phyloP scores from a whole-genome alignment of 1,140 invertebrate genomes.

The Dendrolimus punctatus region DNA sequence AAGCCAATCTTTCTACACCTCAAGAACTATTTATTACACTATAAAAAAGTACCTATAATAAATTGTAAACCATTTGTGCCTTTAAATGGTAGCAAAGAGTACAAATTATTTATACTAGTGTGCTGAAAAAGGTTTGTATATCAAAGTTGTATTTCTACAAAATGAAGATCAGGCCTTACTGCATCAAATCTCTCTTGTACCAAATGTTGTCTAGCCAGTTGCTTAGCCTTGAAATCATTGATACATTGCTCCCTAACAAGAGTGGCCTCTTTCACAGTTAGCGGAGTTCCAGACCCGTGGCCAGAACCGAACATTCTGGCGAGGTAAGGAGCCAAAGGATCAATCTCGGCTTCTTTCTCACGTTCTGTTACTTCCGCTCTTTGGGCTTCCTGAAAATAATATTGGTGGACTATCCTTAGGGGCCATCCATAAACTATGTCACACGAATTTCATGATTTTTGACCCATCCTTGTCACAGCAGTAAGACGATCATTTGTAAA shows the following conservation, averaged over 20 bases:
- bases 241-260: conserved; percentile 59
- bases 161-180: conserved; percentile 24
- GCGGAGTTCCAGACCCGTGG: conserved; percentile 27
- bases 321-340: conserved; percentile 63
- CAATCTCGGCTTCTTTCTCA: conserved; percentile 62
- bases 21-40: too few relatives aligned
- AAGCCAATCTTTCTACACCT: too few relatives aligned
- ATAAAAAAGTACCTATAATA: too few relatives aligned
- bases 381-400: conserved; percentile 34
- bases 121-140: too few relatives aligned
- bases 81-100: neutral
- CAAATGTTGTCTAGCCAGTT: conserved; percentile 50
- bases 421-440: too few relatives aligned
- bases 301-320: conserved; percentile 54
- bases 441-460: too few relatives aligned
- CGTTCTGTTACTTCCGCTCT: conserved; percentile 60
- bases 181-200: conserved; percentile 63
- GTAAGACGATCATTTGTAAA: too few relatives aligned
- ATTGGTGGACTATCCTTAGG: neutral
- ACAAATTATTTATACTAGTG: too few relatives aligned
- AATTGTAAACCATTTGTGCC: neutral
- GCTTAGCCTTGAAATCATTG: conserved; percentile 59
- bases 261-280: conserved; percentile 41
- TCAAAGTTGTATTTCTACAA: neutral
- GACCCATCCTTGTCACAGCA: too few relatives aligned